phyloP scores from a whole-genome alignment of 2,888 invertebrate species.

The Gari tellinella region DNA sequence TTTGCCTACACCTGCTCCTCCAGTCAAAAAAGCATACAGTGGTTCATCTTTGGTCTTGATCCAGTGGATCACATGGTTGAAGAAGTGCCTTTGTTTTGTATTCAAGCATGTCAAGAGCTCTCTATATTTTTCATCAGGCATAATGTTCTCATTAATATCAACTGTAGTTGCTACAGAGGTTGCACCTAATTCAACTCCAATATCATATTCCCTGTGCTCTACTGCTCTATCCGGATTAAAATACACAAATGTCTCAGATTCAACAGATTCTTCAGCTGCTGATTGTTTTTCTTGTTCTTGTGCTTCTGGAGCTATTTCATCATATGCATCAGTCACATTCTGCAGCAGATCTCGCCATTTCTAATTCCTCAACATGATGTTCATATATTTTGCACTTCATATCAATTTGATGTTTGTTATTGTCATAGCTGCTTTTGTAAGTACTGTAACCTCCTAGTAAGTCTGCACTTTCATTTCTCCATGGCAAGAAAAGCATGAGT shows the following conservation, averaged over 20 bases:
- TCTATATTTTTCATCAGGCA: conserved; percentile 34
- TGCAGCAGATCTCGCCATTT: background rate
- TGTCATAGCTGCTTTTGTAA: conserved; percentile 12
- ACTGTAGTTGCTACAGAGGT: conserved; percentile 11
- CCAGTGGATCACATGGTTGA: conserved; percentile 38
- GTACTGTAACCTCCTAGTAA: conserved; percentile 4
- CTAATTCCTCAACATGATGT: conserved; percentile 7
- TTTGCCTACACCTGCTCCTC: conserved; percentile 70
- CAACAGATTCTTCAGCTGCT: conserved; percentile 21
- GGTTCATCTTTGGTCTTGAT: conserved; percentile 13
- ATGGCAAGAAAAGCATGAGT: conserved; percentile 27
- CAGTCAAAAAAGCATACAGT: conserved; percentile 45
- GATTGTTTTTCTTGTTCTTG: conserved; percentile 41
- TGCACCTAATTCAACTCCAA: conserved; percentile 39
- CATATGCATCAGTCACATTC: background rate
- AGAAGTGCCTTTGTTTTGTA: conserved; percentile 42
- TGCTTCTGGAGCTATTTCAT: conserved; percentile 3
- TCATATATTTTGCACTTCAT: conserved; percentile 24
- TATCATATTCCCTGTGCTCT: conserved; percentile 44
- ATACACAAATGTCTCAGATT: conserved; percentile 40
- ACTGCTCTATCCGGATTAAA: conserved; percentile 38
- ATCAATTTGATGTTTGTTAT: conserved; percentile 9
- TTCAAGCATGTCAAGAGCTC: conserved; percentile 21
- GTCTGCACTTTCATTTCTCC: conserved; percentile 25
- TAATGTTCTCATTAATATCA: conserved; percentile 17